Percentiles rank a stretch among this genome's conserved stretches.
Evolutionary conservation across 1,140 invertebrate genomes (phyloP).

Genomic region (Matsumurasca onukii): DNA sequence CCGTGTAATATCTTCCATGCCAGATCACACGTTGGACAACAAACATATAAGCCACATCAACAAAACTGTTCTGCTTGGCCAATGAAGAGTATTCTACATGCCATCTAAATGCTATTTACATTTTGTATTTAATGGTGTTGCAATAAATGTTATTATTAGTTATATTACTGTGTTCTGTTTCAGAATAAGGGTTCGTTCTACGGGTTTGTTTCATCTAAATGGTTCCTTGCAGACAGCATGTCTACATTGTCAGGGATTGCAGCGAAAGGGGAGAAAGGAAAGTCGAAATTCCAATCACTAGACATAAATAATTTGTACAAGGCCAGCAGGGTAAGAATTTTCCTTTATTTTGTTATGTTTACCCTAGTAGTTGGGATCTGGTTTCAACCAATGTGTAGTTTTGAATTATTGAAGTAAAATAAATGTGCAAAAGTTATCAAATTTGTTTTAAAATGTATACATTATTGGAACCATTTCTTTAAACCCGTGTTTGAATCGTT

Average conservation of each 20-base stretch:
- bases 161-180: conserved; percentile 13
- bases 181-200: conserved; percentile 78
- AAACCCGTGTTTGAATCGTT: too few relatives aligned
- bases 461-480: too few relatives aligned
- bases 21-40: too few relatives aligned
- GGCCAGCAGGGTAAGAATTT: conserved; percentile 64
- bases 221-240: conserved; percentile 84
- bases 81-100: too few relatives aligned
- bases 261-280: conserved; percentile 89
- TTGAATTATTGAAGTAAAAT: not conserved
- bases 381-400: not conserved
- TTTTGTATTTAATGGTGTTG: too few relatives aligned
- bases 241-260: conserved; percentile 80
- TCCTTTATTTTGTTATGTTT: conserved; percentile 5
- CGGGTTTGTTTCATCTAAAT: conserved; percentile 78
- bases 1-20: too few relatives aligned
- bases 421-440: not conserved
- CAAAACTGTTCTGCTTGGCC: too few relatives aligned
- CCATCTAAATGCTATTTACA: too few relatives aligned
- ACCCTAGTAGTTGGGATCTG: not conserved
- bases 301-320: conserved; percentile 97
- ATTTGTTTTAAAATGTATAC: not conserved
- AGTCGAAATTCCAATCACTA: conserved; percentile 92
- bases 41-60: too few relatives aligned
- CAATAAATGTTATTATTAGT: too few relatives aligned